Evolutionary conservation across 2,113 vertebrate species (phyloP).

Genomic region (Neofelis nebulosa): DNA sequence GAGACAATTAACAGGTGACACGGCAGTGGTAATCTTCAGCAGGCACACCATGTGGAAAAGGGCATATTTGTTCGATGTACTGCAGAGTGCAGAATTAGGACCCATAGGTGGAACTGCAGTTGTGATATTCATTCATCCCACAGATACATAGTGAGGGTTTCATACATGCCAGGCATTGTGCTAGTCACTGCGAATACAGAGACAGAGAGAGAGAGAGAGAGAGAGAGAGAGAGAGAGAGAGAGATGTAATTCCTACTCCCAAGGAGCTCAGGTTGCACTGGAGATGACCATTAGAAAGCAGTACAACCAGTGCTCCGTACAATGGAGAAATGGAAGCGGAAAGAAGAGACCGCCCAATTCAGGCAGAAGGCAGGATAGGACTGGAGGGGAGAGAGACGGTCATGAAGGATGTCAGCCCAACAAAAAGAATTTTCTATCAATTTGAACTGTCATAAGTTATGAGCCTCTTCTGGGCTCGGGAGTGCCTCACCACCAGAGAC

Average conservation of each 20-base stretch:
- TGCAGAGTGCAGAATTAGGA: neutral
- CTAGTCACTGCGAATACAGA: neutral
- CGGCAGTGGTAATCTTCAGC: neutral
- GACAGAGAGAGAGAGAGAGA: neutral
- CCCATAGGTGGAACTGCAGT: neutral
- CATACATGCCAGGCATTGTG: neutral
- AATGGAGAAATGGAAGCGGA: neutral
- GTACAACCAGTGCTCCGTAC: neutral
- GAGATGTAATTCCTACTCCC: neutral
- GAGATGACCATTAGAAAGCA: neutral
- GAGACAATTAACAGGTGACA: neutral
- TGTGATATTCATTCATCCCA: neutral
- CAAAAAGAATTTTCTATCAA: constrained; percentile 35
- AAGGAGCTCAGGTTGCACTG: neutral
- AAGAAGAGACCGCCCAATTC: neutral
- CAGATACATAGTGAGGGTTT: neutral
- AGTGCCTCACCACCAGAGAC: neutral
- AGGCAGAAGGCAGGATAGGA: constrained; percentile 13
- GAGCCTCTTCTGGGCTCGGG: neutral
- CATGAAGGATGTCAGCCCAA: neutral
- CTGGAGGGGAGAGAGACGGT: neutral
- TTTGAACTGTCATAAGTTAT: neutral
- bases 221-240: neutral
- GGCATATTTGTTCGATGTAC: neutral
- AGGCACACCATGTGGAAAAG: neutral